Conservation (phyloP, 2,113 vertebrate species). For the Peromyscus californicus region DNA sequence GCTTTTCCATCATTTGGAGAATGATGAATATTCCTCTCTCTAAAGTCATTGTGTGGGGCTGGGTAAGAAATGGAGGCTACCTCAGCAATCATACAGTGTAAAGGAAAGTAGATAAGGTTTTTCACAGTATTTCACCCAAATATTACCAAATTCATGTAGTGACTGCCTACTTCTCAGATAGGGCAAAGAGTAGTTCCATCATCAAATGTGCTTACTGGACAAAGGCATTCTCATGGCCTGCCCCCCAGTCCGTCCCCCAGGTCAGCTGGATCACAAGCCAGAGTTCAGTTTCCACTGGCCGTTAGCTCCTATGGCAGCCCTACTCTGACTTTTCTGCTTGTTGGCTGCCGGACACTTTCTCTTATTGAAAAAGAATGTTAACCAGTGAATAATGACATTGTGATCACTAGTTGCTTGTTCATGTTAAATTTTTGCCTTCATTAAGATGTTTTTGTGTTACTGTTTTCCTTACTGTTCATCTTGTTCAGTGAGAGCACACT, state of each 20-base stretch:
- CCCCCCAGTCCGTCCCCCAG: neutral
- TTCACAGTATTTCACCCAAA: neutral
- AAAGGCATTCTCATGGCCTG: neutral
- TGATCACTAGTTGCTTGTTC: constrained; percentile 34
- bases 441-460: neutral
- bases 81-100: neutral
- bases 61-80: neutral
- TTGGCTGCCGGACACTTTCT: neutral
- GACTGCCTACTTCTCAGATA: neutral
- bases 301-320: neutral
- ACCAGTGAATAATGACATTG: neutral
- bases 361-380: neutral
- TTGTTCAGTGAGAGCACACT: neutral
- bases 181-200: neutral
- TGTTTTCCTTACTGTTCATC: neutral
- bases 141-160: neutral
- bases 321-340: neutral
- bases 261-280: neutral
- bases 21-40: constrained; percentile 48
- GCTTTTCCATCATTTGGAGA: constrained; percentile 38
- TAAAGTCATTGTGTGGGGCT: neutral
- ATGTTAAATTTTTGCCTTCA: neutral
- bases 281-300: neutral
- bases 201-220: neutral
- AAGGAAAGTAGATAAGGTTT: constrained; percentile 38